A percentile compares a stretch with the other conserved stretches of the same genome.
These are phyloP conservation scores for Sebastes melanostomus DNA, from an alignment of 2,797 vertebrate genomes.

Conservation along the genomic window DNA sequence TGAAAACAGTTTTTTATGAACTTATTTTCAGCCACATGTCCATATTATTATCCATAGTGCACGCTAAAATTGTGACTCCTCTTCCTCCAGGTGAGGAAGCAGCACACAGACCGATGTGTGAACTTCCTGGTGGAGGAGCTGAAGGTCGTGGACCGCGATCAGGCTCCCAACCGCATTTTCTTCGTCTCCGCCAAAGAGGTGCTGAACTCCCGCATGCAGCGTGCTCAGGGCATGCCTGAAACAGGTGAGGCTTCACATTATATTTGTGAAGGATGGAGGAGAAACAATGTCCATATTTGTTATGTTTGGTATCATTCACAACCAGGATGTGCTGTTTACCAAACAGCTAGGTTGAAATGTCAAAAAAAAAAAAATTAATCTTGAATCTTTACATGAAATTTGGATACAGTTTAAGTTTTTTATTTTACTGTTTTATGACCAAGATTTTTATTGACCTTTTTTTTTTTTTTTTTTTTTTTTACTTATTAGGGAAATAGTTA, in stretches of 20 bases:
- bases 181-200: slow-evolving; percentile 99
- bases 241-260: slow-evolving; percentile 81
- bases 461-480: not conserved
- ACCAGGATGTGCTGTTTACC: not conserved
- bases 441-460: not conserved
- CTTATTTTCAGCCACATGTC: not conserved
- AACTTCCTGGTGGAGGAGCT: slow-evolving; percentile 96
- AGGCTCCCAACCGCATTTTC: slow-evolving; percentile 94
- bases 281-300: not conserved
- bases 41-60: not conserved
- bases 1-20: not conserved
- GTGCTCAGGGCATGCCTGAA: slow-evolving; percentile 97
- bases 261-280: not conserved
- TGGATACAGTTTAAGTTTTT: not conserved
- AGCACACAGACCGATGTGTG: slow-evolving; percentile 96
- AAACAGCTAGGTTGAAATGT: not conserved
- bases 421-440: not conserved
- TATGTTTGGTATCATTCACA: not conserved
- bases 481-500: not conserved
- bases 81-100: slow-evolving; percentile 87
- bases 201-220: slow-evolving; percentile 94
- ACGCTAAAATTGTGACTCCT: not conserved
- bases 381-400: no score
- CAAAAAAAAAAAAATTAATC: no score
- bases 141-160: slow-evolving; percentile 89